Evolutionary conservation across 2,888 invertebrate species (phyloP).

Genomic region (Drosophila robusta): DNA sequence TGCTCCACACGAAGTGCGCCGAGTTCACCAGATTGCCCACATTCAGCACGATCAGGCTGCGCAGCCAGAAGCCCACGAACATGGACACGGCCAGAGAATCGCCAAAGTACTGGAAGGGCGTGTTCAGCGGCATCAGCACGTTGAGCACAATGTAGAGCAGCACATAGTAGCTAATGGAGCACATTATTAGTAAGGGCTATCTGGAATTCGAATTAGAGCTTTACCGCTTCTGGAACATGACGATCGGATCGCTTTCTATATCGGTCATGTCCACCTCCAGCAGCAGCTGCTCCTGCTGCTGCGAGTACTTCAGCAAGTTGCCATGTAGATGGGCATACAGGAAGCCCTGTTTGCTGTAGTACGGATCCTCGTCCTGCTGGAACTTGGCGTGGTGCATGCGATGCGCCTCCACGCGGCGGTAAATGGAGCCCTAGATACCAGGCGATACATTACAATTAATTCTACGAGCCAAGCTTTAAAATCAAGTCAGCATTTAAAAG

Average conservation of each 20-base stretch:
- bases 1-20: conserved; percentile 90
- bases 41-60: conserved; percentile 88
- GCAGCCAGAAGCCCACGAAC: conserved; percentile 89
- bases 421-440: conserved; percentile 89
- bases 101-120: conserved; percentile 92
- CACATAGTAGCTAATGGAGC: conserved; percentile 88
- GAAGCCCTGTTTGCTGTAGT: conserved; percentile 92
- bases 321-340: conserved; percentile 92
- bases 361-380: conserved; percentile 92
- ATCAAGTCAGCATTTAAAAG: no score
- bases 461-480: no score
- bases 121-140: conserved; percentile 90
- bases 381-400: conserved; percentile 92
- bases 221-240: conserved; percentile 93
- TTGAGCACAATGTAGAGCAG: conserved; percentile 88
- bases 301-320: conserved; percentile 88
- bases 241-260: conserved; percentile 90
- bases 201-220: conserved; percentile 27
- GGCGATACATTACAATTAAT: no score
- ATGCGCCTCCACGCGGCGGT: conserved; percentile 93
- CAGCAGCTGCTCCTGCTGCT: conserved; percentile 88
- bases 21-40: conserved; percentile 91
- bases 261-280: conserved; percentile 92
- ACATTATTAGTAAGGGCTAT: not conserved
- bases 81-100: conserved; percentile 88